phyloP scores from a whole-genome alignment of 2,113 vertebrate species.

The Artemisiospiza belli region DNA sequence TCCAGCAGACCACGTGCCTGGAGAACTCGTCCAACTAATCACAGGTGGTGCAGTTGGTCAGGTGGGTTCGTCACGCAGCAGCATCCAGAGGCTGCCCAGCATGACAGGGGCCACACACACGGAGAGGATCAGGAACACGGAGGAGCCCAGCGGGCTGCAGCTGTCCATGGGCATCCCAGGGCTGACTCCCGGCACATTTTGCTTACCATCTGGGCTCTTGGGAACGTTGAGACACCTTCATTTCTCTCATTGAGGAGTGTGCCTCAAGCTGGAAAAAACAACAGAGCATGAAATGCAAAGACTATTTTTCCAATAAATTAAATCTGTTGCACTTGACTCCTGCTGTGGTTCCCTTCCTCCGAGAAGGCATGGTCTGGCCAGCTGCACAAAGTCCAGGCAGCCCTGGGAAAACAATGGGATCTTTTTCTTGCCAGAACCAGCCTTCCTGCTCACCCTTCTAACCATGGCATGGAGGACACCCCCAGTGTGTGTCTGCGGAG shows the following conservation, averaged over 20 bases:
- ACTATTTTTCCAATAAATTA: constrained; percentile 46
- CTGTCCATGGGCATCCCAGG: background rate
- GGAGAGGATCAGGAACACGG: background rate
- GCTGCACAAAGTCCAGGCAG: constrained; percentile 52
- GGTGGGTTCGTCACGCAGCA: background rate
- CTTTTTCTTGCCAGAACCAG: constrained; percentile 51
- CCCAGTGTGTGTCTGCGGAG: constrained; percentile 40
- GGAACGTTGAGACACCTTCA: constrained; percentile 63
- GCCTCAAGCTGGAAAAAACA: constrained; percentile 67
- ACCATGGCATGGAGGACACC: constrained; percentile 46
- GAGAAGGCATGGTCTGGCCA: constrained; percentile 33
- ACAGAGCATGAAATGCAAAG: constrained; percentile 58
- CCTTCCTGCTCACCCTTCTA: constrained; percentile 53
- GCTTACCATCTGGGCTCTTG: constrained; percentile 67
- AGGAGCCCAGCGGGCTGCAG: background rate
- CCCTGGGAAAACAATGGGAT: constrained; percentile 52
- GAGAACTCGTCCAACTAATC: background rate
- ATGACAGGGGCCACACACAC: background rate
- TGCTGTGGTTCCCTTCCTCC: constrained; percentile 21
- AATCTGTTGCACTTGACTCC: constrained; percentile 58
- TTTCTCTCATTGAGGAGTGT: constrained; percentile 54
- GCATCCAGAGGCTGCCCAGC: constrained; percentile 3
- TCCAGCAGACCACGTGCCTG: background rate
- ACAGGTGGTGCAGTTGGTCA: background rate
- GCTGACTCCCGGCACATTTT: background rate